Base-by-base conservation (phyloP, 2,113 vertebrate species). In the Alexandromys fortis region DNA sequence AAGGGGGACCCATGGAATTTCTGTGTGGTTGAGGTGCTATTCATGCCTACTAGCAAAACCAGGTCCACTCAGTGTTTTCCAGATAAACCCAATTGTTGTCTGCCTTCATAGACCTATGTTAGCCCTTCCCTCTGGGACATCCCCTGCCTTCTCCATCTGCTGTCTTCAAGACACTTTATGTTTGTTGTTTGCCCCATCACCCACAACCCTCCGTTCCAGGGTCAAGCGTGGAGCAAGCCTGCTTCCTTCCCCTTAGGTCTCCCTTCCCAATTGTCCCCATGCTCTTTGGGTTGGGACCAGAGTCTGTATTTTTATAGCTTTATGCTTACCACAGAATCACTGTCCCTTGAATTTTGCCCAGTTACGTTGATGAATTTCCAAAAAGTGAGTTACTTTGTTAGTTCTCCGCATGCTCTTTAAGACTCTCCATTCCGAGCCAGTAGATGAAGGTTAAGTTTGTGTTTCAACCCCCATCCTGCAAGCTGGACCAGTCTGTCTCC, bases 11-110 rank as follows among this genome's bases (percentile, higher is more conserved):
- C 47, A 1, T 8, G 76, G 7, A 4, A 35, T 28, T 22, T 26
- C 47, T 63, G 47, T 9, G 9, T 2, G 2, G 4, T 3, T 9
- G 5, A 13, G 21, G 10, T 12, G 7, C 4, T 1, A 0, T 30
- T 45, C 13, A 45, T 26, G 28, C 61, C 85, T 10, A 28, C 26
- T 33, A 45, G 35, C 2, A 17, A 42, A 2, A 14, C 28, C 12
- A 13, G 22, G 13, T 76, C 30, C 81, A 79, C 14, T 9, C 19
- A 22, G 1, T 16, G 11, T 81, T 82, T 91, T 33, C 76, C n/a
- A 45, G 4, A 26, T 26, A 17, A 55, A 42, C 12, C 52, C 12
- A 13, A 19, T 21, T 6, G 12, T 55, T 30, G 5, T 12, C 30
- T 3, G 7, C 1, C 26, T 78, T 58, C 55, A 8, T 16, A 0